phyloP scores from a whole-genome alignment of 2,797 vertebrate genomes.

The Fistularia tabacaria region DNA sequence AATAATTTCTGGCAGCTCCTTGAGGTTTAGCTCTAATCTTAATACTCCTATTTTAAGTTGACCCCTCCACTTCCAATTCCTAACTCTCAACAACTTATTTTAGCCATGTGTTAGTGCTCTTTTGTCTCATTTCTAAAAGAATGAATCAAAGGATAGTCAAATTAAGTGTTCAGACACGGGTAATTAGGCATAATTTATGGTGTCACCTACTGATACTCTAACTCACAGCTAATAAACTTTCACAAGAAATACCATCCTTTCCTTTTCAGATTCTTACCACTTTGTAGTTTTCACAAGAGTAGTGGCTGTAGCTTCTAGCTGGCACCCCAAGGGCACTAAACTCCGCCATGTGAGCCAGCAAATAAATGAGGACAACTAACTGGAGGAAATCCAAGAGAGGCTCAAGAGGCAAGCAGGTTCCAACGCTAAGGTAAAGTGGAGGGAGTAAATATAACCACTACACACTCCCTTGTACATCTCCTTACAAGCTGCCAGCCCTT shows the following conservation, averaged over 20 bases:
- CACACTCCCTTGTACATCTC: conserved; percentile 19
- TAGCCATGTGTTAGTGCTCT: no score
- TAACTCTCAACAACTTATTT: conserved; percentile 9
- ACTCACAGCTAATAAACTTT: not conserved
- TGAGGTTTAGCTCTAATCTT: conserved; percentile 25
- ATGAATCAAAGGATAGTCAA: no score
- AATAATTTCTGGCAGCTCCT: conserved; percentile 38
- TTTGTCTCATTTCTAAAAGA: no score
- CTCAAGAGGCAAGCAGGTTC: conserved; percentile 13
- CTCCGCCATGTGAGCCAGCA: conserved; percentile 70
- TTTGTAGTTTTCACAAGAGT: conserved; percentile 84
- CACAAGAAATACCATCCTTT: not conserved
- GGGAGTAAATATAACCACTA: conserved; percentile 78
- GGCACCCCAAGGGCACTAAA: conserved; percentile 72
- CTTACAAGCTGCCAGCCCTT: conserved; percentile 5
- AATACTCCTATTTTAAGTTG: conserved; percentile 56
- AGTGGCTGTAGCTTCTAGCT: conserved; percentile 78
- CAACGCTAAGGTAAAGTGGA: conserved; percentile 36
- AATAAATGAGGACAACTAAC: not conserved
- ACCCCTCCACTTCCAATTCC: conserved; percentile 24
- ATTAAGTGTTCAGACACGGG: not conserved
- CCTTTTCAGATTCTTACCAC: conserved; percentile 74
- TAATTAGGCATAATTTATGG: not conserved
- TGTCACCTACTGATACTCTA: not conserved
- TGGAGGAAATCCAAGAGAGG: not conserved